Evolutionary conservation across 2,797 vertebrate genomes (phyloP), one percentile per base, ranked within the genome.

Genomic region (Leptatherina wallacei): DNA sequence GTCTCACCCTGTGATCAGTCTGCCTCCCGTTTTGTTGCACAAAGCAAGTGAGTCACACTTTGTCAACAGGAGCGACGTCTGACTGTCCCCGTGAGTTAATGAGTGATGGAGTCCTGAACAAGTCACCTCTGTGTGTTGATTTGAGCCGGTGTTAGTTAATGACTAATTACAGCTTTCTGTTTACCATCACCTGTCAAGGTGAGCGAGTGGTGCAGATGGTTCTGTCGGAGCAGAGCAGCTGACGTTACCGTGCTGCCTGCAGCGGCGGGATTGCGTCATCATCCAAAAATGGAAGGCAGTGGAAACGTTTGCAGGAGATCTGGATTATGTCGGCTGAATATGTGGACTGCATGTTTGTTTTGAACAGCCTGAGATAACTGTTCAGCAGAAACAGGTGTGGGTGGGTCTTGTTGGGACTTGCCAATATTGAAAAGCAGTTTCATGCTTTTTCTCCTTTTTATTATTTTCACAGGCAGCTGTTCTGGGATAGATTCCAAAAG

Each of bases 81-180:
- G 73, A 85, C 86, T 78, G 86, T 87, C 86, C 81, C 81, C 2
- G 56, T 65, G 81, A 82, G 93, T 94, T 94, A 95, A 95, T 95
- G 88, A 93, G 73, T 93, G 90, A 92, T 75, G 71, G 86, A 89
- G 69, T 73, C 83, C 82, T 0, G 74, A 87, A 91, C 90, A 91
- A 93, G 86, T 85, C 78, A 6, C 73, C 69, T 71, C 65, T 82
- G 83, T 90, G 81, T 86, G 69, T 81, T n/a, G 84, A 84, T 73
- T 65, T 40, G 51, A 75, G 75, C 62, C 36, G 4, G 36, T 33
- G 65, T 82, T 81, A 52, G 89, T 91, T 91, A 93, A 92, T 92
- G 85, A 91, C 91, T 92, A 85, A 92, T 91, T 85, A 49, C 73
- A 42, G 66, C 71, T 36, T 62, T 78, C 75, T 89, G 82, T 87